These are phyloP conservation scores for Chelonia mydas DNA, from an alignment of 2,797 vertebrate species.

Conservation along the genomic window DNA sequence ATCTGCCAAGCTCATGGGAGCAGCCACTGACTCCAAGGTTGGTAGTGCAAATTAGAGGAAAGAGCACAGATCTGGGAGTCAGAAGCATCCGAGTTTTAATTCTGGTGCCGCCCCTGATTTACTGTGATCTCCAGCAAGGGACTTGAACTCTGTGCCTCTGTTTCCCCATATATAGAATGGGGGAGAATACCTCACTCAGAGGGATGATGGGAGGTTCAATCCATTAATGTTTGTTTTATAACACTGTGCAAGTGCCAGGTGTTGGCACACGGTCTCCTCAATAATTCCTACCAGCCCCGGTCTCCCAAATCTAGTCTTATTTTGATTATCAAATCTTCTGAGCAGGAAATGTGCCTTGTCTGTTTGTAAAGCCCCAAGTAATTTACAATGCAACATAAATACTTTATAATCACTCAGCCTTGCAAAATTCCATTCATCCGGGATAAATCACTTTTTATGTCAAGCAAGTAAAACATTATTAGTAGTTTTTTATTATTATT, in stretches of 20 bases:
- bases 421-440: not conserved
- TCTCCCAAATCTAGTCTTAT: not conserved
- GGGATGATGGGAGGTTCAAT: not conserved
- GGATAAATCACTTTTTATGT: not conserved
- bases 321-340: not conserved
- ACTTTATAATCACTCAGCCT: not conserved
- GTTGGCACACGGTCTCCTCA: not conserved
- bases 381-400: not conserved
- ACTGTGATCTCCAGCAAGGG: accelerated
- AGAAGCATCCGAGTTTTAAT: not conserved
- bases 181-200: not conserved
- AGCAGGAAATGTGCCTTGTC: not conserved
- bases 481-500: not conserved
- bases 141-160: not conserved
- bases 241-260: not conserved
- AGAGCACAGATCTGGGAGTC: not conserved
- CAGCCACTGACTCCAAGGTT: not conserved
- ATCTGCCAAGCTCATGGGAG: not conserved
- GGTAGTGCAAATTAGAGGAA: not conserved
- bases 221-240: not conserved
- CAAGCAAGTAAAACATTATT: slow-evolving; percentile 5
- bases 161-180: not conserved
- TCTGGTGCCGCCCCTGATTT: not conserved
- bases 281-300: not conserved
- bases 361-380: not conserved